Base-by-base conservation (phyloP, 2,113 vertebrate species). In the Hyperopisus bebe region DNA sequence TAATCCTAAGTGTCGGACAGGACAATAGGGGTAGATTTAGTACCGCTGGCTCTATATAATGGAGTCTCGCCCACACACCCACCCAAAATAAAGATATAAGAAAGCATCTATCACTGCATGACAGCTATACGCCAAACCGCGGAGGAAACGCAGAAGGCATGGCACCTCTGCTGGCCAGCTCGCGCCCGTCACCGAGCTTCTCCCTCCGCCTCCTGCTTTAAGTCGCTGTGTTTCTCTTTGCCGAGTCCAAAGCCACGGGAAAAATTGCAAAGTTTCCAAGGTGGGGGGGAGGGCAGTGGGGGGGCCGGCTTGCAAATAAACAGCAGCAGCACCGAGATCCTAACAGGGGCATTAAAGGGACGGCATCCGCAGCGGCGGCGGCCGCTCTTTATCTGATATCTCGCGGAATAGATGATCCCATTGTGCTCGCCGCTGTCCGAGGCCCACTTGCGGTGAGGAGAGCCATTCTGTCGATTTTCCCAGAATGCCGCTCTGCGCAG, bases 341-440 rank as follows among this genome's bases (percentile, higher is more conserved):
- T 86, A 89, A 91, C 91, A 91, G 90, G 90, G 88, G 93, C 92
- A 94, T 94, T 93, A 93, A 47, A 84, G 66, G 89, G 94, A 94
- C 94, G 91, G 91, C 74, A 94, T 95, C 94, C 89, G 91, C 91
- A 91, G 90, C 91, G 92, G 91, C 93, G 92, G 93, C 90, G 93
- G 94, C 91, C 92, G 88, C 89, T 31, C 21, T 90, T 94, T 95
- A 96, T 96, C 95, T 95, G 94, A 94, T 94, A 92, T 91, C 93
- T 91, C 89, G 93, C 91, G 91, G 90, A 91, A 93, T 93, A 91
- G 91, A 93, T 94, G 94, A 93, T 94, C 94, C 92, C 91, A 90
- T 92, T 91, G 92, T 89, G 90, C 88, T 10, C 13, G 90, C 92
- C 94, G 94, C 94, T 93, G 94, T 95, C 93, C 62, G 10, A 92